phyloP scores from a whole-genome alignment of 2,797 vertebrate genomes.

The Sorex maritimensis region DNA sequence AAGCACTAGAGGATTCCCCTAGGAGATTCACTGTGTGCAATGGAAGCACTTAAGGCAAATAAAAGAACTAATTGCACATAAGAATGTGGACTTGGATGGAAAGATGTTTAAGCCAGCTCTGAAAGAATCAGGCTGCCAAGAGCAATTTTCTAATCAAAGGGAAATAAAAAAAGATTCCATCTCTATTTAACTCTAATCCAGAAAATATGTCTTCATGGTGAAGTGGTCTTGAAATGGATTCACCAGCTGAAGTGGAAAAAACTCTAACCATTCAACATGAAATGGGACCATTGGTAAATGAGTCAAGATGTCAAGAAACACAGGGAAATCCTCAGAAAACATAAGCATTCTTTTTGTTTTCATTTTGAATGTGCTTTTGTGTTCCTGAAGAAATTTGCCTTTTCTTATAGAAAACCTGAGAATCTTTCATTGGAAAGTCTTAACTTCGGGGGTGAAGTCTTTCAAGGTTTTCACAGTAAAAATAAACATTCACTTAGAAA shows the following conservation, averaged over 20 bases:
- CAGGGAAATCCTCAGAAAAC: slow-evolving; percentile 40
- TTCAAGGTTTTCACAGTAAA: slow-evolving; percentile 56
- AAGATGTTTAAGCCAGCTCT: slow-evolving; percentile 78
- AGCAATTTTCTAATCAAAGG: slow-evolving; percentile 83
- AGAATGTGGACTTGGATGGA: slow-evolving; percentile 69
- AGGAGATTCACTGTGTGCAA: slow-evolving; percentile 73
- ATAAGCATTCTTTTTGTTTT: neutral
- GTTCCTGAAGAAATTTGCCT: slow-evolving; percentile 72
- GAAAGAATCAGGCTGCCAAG: slow-evolving; percentile 81
- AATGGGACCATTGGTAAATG: slow-evolving; percentile 48
- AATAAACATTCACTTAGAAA: slow-evolving; percentile 12
- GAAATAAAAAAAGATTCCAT: slow-evolving; percentile 78
- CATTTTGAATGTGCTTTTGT: slow-evolving; percentile 24
- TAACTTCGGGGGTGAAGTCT: neutral
- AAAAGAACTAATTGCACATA: slow-evolving; percentile 83
- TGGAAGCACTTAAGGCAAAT: slow-evolving; percentile 80
- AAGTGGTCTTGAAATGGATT: slow-evolving; percentile 73
- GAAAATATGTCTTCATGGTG: slow-evolving; percentile 63
- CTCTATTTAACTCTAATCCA: slow-evolving; percentile 80
- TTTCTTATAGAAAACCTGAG: slow-evolving; percentile 49
- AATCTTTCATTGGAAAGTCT: slow-evolving; percentile 17
- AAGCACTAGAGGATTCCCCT: slow-evolving; percentile 59
- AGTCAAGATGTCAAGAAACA: neutral
- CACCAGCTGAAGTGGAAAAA: slow-evolving; percentile 64
- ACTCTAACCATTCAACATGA: neutral